Evolutionary conservation across 1,140 invertebrate genomes (phyloP), one percentile per base, ranked within the genome.

Genomic region (Archegozetes longisetosus): DNA sequence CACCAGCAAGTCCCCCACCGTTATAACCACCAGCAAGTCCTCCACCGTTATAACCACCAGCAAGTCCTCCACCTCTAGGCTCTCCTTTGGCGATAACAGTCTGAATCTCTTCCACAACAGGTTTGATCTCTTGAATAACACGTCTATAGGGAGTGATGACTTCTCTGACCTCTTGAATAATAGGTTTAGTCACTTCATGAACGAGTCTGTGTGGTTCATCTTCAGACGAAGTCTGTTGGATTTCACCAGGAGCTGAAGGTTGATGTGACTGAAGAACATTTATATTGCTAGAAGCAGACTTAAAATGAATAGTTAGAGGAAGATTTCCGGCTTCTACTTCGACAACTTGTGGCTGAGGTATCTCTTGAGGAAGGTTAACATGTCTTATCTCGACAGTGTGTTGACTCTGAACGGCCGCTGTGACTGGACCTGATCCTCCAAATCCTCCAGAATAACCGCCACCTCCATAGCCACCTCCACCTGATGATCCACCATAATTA

Each of bases 301-400:
- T 53, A 53, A 60, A 60, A 25, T 55, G 58, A 23, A 60, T 60
- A n/a, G 50, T 60, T 14, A 60, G 26, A 6, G 58, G 58, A 17
- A 60, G 24, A 24, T 53, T 53, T 29, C 58, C 56, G n/a, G 58
- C 58, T 46, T 59, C 58, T 1, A 60, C 58, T 59, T 60, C 58
- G 22, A 60, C 56, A 53, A 60, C 58, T 20, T 53, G 50, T 4
- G 58, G 58, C 23, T 60, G 58, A 20, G 56, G 50, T n/a, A 24
- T 26, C 22, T 59, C 58, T 13, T 40, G 20, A 3, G 58, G 56
- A 6, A 59, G 26, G 27, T 60, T 60, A n/a, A 60, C 58, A 24
- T 60, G 50, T 17, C 56, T 26, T n/a, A 60, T 55, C 27, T 60
- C 58, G 23, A 60, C 56, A 3, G 50, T 60, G 24, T 60, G 58